Base-by-base conservation (phyloP, 2,888 invertebrate species). In the Caenorhabditis zanzibari region DNA sequence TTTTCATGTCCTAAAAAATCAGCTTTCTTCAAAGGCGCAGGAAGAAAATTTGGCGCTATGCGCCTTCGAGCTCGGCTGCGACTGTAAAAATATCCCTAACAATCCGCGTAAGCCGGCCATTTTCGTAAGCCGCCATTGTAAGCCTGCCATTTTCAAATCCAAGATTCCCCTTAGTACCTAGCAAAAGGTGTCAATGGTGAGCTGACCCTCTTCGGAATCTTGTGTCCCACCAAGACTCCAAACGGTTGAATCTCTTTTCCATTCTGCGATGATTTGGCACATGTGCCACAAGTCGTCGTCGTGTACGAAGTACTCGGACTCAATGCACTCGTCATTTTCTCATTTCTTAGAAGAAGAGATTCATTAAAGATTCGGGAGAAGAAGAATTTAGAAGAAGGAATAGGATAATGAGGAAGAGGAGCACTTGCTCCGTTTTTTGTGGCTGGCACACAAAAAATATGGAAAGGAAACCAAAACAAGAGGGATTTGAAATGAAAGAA, bases 161-260 rank as follows among this genome's bases (percentile, higher is more conserved):
- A 9, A 24, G 52, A 22, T 1, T 52, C 3, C 14, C 14, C 26
- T 35, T 9, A 59, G 44, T 44, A 85, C 87, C 87, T 87, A 63
- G 84, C 85, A 68, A 87, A 85, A 9, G 87, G 82, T 5, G 81
- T 76, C 68, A 84, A 63, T 32, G 80, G 81, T 6, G 76, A 76
- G 24, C 59, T 81, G 68, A 81, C 76, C 4, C 75, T 38, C 47
- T 74, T 75, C 44, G 84, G 85, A 19, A 85, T 52, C 47, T 81
- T 80, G 49, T 77, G 73, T 22, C 82, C 84, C 28, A 87, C 81
- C 35, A 85, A 44, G 24, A 87, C 87, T 52, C 87, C 87, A 32
- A 87, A 87, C 38, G 87, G 87, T 54, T 87, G 87, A 35, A 87
- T 63, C 54, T 74, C 71, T 41, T 81, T 76, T 7, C 47, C 58